Evolutionary conservation across 2,797 vertebrate species (phyloP).

Genomic region (Sebastes jordani): DNA sequence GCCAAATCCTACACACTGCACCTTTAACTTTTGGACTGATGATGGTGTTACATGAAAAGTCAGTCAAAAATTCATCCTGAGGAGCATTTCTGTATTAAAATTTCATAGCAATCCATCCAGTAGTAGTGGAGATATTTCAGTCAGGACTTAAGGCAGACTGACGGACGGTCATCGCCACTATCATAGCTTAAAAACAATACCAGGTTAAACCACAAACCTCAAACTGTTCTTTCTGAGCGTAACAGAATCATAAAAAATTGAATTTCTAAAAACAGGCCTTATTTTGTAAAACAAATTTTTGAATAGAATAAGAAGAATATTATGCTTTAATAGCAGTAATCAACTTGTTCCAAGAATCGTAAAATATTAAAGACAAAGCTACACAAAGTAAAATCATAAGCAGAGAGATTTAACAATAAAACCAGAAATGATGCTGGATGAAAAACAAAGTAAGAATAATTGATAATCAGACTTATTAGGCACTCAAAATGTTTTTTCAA

Average conservation of each 20-base stretch:
- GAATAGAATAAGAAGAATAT: no score
- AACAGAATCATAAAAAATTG: background rate
- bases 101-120: background rate
- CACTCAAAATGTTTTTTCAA: background rate
- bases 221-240: background rate
- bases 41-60: background rate
- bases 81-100: background rate
- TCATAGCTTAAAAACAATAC: background rate
- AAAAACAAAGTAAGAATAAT: background rate
- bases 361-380: background rate
- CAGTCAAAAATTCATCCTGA: no score
- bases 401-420: background rate
- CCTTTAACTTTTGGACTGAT: background rate
- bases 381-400: background rate
- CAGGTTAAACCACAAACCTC: background rate
- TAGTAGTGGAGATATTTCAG: no score
- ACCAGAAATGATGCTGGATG: background rate
- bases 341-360: background rate
- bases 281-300: no score
- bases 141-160: background rate
- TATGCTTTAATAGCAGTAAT: background rate
- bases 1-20: no score
- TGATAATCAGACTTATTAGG: no score
- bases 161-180: no score
- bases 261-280: accelerated